Percentiles rank a stretch among this genome's conserved stretches.
Conservation (phyloP, 2,797 vertebrate genomes). For the Xyrichtys novacula region DNA sequence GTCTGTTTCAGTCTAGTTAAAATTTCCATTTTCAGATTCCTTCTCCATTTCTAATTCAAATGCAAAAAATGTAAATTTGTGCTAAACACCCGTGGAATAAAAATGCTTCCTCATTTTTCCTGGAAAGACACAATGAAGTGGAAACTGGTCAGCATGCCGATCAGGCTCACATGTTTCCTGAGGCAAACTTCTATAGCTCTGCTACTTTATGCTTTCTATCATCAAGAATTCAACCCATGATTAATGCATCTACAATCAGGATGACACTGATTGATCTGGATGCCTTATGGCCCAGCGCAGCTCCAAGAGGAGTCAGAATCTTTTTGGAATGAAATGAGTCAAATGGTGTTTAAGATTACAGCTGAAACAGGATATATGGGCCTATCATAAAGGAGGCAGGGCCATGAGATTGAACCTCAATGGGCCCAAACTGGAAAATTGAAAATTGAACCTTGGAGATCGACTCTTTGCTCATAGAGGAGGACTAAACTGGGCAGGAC, state of each 20-base stretch:
- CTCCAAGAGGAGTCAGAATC: constrained; percentile 62
- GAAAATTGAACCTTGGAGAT: constrained; percentile 80
- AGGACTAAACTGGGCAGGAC: constrained; percentile 20
- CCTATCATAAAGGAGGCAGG: constrained; percentile 62
- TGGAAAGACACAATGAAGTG: constrained; percentile 5
- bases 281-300: constrained; percentile 43
- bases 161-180: not conserved
- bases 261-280: constrained; percentile 61
- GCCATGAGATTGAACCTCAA: constrained; percentile 74
- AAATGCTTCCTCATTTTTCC: not conserved
- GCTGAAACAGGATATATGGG: constrained; percentile 74
- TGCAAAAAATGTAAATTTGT: not conserved
- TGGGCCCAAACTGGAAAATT: constrained; percentile 79
- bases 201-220: constrained; percentile 28
- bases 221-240: constrained; percentile 45
- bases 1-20: no score
- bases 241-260: constrained; percentile 57
- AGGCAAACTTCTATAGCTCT: not conserved
- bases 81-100: not conserved
- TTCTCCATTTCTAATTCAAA: not conserved
- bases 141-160: constrained; percentile 14
- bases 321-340: constrained; percentile 73
- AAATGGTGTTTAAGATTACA: constrained; percentile 77
- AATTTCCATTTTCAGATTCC: not conserved
- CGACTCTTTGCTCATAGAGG: constrained; percentile 60